These are phyloP conservation scores for Tetrao urogallus DNA, from an alignment of 2,113 vertebrate genomes.

Conservation along the genomic window DNA sequence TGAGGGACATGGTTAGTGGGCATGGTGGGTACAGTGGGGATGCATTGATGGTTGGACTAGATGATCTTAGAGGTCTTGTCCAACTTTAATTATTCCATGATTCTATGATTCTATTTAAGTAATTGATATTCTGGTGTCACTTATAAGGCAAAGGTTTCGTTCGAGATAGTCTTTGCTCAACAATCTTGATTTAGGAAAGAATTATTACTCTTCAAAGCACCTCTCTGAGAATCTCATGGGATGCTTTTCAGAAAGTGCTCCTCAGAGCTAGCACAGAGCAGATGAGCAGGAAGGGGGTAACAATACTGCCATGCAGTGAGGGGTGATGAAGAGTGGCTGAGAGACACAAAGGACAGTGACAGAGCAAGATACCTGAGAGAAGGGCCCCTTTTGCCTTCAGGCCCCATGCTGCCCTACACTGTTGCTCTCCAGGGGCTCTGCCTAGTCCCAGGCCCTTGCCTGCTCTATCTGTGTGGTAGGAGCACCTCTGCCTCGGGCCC, in stretches of 20 bases:
- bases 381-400: accelerated
- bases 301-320: not conserved
- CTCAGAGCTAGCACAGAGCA: not conserved
- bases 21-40: no score
- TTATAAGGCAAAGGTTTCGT: not conserved
- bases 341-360: not conserved
- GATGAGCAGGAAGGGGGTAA: not conserved
- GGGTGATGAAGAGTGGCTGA: not conserved
- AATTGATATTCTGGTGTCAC: not conserved
- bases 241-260: not conserved
- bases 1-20: no score
- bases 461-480: not conserved
- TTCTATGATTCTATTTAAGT: not conserved
- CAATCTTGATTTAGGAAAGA: not conserved
- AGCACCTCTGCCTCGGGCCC: accelerated
- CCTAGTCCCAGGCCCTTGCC: not conserved
- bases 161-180: not conserved
- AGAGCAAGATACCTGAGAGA: not conserved
- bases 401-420: not conserved
- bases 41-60: no score
- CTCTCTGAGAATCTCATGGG: not conserved
- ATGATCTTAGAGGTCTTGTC: no score
- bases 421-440: not conserved
- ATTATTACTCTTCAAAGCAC: not conserved
- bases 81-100: no score